Conservation (phyloP, 1,140 invertebrate species). For the Laodelphax striatellus region DNA sequence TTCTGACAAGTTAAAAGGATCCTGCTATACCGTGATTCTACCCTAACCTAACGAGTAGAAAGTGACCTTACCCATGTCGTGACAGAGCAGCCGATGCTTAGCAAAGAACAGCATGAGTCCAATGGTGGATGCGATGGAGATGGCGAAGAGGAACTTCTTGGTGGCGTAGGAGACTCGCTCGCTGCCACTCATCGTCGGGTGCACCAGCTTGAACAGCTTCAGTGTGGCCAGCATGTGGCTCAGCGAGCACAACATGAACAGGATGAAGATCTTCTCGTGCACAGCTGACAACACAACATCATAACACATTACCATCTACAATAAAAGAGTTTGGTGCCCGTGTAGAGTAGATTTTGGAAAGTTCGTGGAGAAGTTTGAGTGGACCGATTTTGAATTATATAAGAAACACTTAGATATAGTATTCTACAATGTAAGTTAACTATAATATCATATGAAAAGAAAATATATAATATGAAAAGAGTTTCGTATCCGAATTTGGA, state of each 20-base stretch:
- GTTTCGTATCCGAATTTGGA: no score
- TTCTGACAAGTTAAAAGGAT: no score
- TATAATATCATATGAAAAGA: no score
- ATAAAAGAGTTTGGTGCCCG: no score
- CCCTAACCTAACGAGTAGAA: neutral
- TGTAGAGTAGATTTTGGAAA: no score
- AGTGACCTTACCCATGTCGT: constrained; percentile 62
- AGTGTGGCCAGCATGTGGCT: constrained; percentile 68
- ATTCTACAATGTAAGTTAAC: no score
- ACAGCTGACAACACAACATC: constrained; percentile 68
- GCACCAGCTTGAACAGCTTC: constrained; percentile 33
- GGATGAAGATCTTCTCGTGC: constrained; percentile 85
- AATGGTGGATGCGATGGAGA: constrained; percentile 62
- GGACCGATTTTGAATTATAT: no score
- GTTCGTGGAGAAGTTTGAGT: no score
- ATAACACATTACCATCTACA: no score
- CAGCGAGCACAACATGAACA: constrained; percentile 79
- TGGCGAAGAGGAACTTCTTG: constrained; percentile 61
- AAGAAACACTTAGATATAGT: no score
- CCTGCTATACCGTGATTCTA: no score
- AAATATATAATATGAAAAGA: no score
- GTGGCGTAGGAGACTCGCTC: constrained; percentile 42
- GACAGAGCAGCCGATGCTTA: constrained; percentile 74
- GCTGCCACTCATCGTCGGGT: constrained; percentile 29
- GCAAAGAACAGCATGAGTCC: constrained; percentile 77